Base-by-base conservation (phyloP, 2,888 invertebrate species). In the Himalopsyche tibetana region DNA sequence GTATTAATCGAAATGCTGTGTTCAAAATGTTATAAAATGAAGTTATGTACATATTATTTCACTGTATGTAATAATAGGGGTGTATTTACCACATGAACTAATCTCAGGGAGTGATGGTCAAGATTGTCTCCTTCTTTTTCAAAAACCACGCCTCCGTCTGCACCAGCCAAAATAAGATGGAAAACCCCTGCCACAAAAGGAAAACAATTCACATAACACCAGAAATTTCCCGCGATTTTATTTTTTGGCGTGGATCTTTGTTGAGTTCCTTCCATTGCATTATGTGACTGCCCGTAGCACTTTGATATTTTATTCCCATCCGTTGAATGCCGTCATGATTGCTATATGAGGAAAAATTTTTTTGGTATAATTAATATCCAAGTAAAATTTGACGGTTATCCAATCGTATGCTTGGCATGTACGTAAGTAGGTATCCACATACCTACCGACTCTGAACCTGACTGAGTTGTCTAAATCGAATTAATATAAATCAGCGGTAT, bases 31-130 rank as follows among this genome's bases (percentile, higher is more conserved):
- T n/a, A n/a, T n/a, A n/a, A n/a, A n/a, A n/a, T n/a, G n/a, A n/a
- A n/a, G n/a, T n/a, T n/a, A n/a, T 36, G 2, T 15, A 12, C 1
- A 74, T 38, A 9, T 74, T 36, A 38, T 74, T 19, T 63, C 15
- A 51, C 51, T 51, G 12, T 51, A 63, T 63, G 12, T 45, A n/a
- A n/a, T 80, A 38, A 15, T 42, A 19, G 1, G 4, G 6, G n/a
- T 80, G 45, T 40, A 40, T 80, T 80, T 80, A 80, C 51, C 51
- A 80, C 80, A 45, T 80, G 51, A 17, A 80, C 42, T 80, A 80
- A 80, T 80, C 9, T 80, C 28, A 80, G 42, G 2, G 80, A 45
- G 15, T 74, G 38, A 36, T 74, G 6, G 28, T 5, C 36, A 74
- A 36, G 4, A 8, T 28, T n/a, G 0, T 74, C 36, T 15, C 12